These are phyloP conservation scores for Ochropacha duplaris DNA, from an alignment of 2,888 invertebrate genomes.

Conservation along the genomic window DNA sequence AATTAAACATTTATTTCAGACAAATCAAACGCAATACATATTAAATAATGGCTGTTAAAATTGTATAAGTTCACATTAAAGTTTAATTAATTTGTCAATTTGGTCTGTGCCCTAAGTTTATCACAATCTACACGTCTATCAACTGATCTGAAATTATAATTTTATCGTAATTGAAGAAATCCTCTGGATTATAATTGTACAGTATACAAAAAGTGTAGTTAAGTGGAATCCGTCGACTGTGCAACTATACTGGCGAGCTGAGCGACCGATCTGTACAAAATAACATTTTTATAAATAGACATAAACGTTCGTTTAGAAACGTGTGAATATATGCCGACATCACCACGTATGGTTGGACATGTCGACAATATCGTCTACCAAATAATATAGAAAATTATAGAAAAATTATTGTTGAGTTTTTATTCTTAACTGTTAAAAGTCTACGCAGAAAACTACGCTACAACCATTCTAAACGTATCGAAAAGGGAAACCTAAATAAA, in stretches of 20 bases:
- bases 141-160: slow-evolving; percentile 46
- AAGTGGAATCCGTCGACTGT: slow-evolving; percentile 45
- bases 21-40: slow-evolving; percentile 11
- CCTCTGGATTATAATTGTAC: slow-evolving; percentile 38
- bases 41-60: slow-evolving; percentile 38
- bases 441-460: no score
- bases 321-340: slow-evolving; percentile 18
- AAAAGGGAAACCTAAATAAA: neutral
- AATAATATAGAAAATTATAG: slow-evolving; percentile 74
- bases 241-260: slow-evolving; percentile 59
- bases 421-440: slow-evolving; percentile 22
- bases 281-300: slow-evolving; percentile 8
- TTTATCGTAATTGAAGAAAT: slow-evolving; percentile 21
- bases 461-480: no score
- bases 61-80: slow-evolving; percentile 4
- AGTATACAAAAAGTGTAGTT: slow-evolving; percentile 22
- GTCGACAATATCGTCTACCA: slow-evolving; percentile 67
- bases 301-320: slow-evolving; percentile 8
- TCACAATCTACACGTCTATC: slow-evolving; percentile 22
- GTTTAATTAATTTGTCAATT: slow-evolving; percentile 10
- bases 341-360: slow-evolving; percentile 67
- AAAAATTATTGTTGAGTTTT: slow-evolving; percentile 40
- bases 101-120: slow-evolving; percentile 30
- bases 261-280: slow-evolving; percentile 20
- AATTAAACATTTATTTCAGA: neutral